Evolutionary conservation across 1,140 invertebrate genomes (phyloP).

Genomic region (Saccostrea glomerata): DNA sequence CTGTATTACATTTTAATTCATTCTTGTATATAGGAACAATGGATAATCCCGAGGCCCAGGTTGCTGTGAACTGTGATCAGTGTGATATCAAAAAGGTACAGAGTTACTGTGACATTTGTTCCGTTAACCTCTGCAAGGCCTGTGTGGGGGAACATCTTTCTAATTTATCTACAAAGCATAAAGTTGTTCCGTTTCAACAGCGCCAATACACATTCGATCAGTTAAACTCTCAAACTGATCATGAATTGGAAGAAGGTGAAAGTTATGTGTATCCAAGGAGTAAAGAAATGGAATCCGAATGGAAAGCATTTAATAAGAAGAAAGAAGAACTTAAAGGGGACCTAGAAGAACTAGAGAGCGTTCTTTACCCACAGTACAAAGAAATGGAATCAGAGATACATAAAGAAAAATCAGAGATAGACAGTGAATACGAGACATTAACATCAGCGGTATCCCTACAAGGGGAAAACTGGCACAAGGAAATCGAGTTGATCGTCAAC

Average conservation of each 20-base stretch:
- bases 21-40: neutral
- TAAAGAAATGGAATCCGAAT: neutral
- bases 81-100: neutral
- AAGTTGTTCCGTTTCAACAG: neutral
- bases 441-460: neutral
- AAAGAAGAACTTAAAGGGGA: neutral
- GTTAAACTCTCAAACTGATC: neutral
- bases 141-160: neutral
- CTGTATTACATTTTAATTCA: no score
- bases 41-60: neutral
- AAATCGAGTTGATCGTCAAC: neutral
- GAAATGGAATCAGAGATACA: neutral
- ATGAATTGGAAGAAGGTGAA: neutral
- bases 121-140: neutral
- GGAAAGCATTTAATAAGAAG: neutral
- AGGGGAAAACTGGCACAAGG: neutral
- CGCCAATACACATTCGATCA: neutral
- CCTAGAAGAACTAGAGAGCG: neutral
- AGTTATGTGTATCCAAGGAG: neutral
- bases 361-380: neutral
- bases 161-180: neutral
- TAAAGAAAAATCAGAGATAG: neutral
- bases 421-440: neutral
- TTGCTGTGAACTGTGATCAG: neutral
- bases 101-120: neutral